Evolutionary conservation across 2,113 vertebrate species (phyloP).

Genomic region (Centropus bengalensis): DNA sequence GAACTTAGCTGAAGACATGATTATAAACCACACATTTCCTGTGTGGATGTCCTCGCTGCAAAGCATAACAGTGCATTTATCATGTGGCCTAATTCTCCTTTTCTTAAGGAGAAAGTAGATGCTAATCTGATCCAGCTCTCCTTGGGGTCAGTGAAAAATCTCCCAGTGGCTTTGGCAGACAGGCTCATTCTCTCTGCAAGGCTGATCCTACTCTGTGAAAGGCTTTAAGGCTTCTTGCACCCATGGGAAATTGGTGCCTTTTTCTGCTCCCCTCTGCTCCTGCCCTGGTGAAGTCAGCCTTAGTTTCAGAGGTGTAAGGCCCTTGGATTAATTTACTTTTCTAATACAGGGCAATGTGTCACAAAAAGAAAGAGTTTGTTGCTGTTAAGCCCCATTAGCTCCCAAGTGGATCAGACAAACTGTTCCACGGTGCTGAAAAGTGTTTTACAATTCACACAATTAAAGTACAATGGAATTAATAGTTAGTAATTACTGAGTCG

Average conservation of each 20-base stretch:
- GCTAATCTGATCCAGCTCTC: neutral
- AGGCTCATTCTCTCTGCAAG: neutral
- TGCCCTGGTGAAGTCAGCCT: neutral
- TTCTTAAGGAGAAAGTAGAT: neutral
- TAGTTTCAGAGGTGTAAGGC: neutral
- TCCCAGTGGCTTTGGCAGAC: neutral
- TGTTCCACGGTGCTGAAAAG: conserved; percentile 8
- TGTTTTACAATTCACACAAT: conserved; percentile 44
- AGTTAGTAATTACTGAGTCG: conserved; percentile 34
- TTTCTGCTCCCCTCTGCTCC: neutral
- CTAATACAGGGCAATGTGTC: neutral
- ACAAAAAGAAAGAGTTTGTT: neutral
- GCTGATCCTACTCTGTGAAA: neutral
- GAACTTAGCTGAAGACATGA: neutral
- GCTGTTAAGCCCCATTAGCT: neutral
- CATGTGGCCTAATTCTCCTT: neutral
- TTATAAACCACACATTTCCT: neutral
- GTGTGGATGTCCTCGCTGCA: neutral
- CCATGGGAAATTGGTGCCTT: neutral
- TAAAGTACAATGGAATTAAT: conserved; percentile 16
- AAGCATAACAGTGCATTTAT: neutral
- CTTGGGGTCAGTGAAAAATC: neutral
- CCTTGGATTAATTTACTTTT: neutral
- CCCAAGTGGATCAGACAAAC: neutral
- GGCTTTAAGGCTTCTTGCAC: neutral